phyloP scores from a whole-genome alignment of 2,888 invertebrate genomes.

The Eupithecia insigniata region DNA sequence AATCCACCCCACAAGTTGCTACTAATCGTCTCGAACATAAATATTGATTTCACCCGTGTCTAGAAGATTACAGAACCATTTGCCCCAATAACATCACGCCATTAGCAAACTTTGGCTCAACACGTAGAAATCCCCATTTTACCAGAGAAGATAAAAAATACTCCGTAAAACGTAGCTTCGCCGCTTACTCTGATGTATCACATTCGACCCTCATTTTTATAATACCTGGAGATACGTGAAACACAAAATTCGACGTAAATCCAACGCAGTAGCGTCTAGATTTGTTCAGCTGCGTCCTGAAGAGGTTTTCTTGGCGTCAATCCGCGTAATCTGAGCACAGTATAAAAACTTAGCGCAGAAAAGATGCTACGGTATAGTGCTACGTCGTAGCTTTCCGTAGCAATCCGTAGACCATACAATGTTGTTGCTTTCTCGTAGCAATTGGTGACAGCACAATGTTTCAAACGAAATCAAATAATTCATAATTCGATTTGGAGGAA shows the following conservation, averaged over 20 bases:
- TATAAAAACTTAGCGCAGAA: slow-evolving; percentile 2
- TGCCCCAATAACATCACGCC: slow-evolving; percentile 16
- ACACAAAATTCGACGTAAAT: slow-evolving; percentile 16
- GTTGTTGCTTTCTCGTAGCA: slow-evolving; percentile 1
- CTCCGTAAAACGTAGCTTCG: slow-evolving; percentile 30
- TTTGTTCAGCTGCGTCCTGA: slow-evolving; percentile 11
- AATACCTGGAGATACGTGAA: slow-evolving; percentile 29
- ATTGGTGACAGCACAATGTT: neutral
- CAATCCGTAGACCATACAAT: slow-evolving; percentile 4
- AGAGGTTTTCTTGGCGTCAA: slow-evolving; percentile 35
- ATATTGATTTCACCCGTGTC: slow-evolving; percentile 22
- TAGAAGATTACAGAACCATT: slow-evolving; percentile 18
- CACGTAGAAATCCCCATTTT: slow-evolving; percentile 25
- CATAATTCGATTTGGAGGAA: neutral
- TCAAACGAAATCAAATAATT: slow-evolving; percentile 5
- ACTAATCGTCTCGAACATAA: slow-evolving; percentile 17
- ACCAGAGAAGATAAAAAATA: slow-evolving; percentile 29
- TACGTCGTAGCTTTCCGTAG: slow-evolving; percentile 9
- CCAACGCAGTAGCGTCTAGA: slow-evolving; percentile 13
- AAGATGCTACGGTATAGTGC: neutral
- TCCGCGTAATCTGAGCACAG: slow-evolving; percentile 33
- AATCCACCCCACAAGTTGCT: neutral
- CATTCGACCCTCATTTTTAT: slow-evolving; percentile 41
- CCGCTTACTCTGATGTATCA: slow-evolving; percentile 42
- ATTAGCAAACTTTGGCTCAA: slow-evolving; percentile 14